Conservation (phyloP, 2,888 invertebrate species). For the Timandra comae region DNA sequence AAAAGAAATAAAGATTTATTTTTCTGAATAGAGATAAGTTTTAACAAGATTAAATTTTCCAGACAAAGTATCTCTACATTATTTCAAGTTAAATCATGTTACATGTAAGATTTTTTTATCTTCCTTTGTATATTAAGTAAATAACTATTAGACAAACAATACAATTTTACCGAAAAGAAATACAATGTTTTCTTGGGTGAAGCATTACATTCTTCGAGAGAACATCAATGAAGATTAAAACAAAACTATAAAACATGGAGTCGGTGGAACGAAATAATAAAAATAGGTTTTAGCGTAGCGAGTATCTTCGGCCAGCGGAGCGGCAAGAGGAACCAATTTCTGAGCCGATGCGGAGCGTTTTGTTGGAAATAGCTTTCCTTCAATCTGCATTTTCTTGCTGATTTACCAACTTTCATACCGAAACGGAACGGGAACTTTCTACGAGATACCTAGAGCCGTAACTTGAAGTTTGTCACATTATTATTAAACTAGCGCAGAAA, state of each 20-base stretch:
- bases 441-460: slow-evolving; percentile 42
- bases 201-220: slow-evolving; percentile 3
- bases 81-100: too few relatives aligned
- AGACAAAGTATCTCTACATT: too few relatives aligned
- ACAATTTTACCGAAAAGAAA: too few relatives aligned
- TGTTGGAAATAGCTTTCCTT: slow-evolving; percentile 76
- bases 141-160: too few relatives aligned
- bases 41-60: too few relatives aligned
- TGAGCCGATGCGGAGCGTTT: slow-evolving; percentile 72
- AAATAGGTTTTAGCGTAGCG: slow-evolving; percentile 67
- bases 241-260: slow-evolving; percentile 53
- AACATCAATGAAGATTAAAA: slow-evolving; percentile 53
- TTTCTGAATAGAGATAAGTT: too few relatives aligned
- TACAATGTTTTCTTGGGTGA: too few relatives aligned
- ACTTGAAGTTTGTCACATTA: slow-evolving; percentile 44
- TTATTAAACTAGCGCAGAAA: slow-evolving; percentile 37
- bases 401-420: slow-evolving; percentile 73
- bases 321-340: slow-evolving; percentile 72
- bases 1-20: too few relatives aligned
- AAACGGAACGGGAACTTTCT: slow-evolving; percentile 46
- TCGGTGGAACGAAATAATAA: slow-evolving; percentile 62
- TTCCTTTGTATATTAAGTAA: too few relatives aligned
- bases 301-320: slow-evolving; percentile 66
- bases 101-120: too few relatives aligned
- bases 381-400: slow-evolving; percentile 77